Evolutionary conservation across 1,140 invertebrate species (phyloP).

Genomic region (Cydia fagiglandana): DNA sequence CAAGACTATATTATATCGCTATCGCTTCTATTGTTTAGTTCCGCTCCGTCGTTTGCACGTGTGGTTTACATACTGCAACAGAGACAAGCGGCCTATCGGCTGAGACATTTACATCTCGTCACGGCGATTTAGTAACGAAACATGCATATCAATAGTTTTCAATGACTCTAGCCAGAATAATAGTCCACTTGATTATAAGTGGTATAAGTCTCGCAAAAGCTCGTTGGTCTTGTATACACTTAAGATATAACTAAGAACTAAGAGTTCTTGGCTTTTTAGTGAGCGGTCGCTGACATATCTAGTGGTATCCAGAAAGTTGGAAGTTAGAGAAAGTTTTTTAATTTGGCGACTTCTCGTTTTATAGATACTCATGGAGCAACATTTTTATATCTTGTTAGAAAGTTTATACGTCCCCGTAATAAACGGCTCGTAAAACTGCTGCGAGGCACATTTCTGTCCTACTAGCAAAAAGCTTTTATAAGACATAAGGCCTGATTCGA

Average conservation of each 20-base stretch:
- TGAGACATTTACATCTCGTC: slow-evolving; percentile 4
- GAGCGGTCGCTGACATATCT: no score
- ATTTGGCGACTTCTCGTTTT: not conserved
- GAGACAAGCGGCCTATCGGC: not conserved
- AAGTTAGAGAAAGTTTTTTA: not conserved
- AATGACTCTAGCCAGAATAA: no score
- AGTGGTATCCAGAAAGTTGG: not conserved
- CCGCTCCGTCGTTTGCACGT: not conserved
- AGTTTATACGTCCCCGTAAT: not conserved
- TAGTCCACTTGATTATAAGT: no score
- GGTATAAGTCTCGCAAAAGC: no score
- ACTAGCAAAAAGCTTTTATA: slow-evolving; percentile 11
- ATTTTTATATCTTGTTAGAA: slow-evolving; percentile 13
- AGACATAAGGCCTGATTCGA: no score
- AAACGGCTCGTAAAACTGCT: slow-evolving; percentile 5
- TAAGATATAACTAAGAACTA: no score
- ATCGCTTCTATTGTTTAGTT: not conserved
- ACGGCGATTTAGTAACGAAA: not conserved
- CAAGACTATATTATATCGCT: not conserved
- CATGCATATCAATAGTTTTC: not conserved
- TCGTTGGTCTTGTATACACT: no score
- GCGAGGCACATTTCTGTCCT: not conserved
- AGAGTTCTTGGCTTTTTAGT: no score
- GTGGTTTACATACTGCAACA: not conserved
- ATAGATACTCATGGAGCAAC: not conserved